Evolutionary conservation across 2,888 invertebrate genomes (phyloP).

Genomic region (Plemyria rubiginata): DNA sequence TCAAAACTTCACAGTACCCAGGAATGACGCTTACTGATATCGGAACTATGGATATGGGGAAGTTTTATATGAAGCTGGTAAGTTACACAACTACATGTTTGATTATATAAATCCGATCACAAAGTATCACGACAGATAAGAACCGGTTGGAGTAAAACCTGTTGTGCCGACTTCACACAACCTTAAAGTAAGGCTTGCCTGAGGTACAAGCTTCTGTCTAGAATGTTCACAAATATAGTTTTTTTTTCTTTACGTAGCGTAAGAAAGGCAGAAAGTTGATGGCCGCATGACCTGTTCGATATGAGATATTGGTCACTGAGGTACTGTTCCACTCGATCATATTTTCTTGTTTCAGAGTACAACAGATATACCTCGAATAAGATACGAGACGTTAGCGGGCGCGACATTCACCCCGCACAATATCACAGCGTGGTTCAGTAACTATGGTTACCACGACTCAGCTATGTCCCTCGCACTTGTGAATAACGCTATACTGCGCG

Average conservation of each 20-base stretch:
- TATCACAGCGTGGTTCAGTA: conserved; percentile 90
- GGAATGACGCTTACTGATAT: conserved; percentile 66
- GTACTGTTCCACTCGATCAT: neutral
- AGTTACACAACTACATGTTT: conserved; percentile 32
- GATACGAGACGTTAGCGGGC: conserved; percentile 83
- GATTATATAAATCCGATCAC: too few species aligned
- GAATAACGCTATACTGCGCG: conserved; percentile 86
- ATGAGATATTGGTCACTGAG: too few species aligned
- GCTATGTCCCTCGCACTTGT: conserved; percentile 87
- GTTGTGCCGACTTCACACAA: too few species aligned
- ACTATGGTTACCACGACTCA: conserved; percentile 91
- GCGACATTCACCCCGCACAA: conserved; percentile 78
- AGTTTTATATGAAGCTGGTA: conserved; percentile 77
- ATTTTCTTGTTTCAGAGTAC: conserved; percentile 52
- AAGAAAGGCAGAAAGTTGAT: too few species aligned
- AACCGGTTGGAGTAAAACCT: too few species aligned
- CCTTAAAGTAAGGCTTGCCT: too few species aligned
- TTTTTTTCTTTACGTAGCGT: too few species aligned
- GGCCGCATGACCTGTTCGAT: too few species aligned
- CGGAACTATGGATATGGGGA: conserved; percentile 63
- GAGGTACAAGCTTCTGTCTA: too few species aligned
- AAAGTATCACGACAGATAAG: too few species aligned
- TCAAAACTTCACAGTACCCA: conserved; percentile 57
- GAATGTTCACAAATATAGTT: too few species aligned
- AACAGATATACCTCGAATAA: conserved; percentile 68